Evolutionary conservation across 2,888 invertebrate species (phyloP).

Genomic region (Trichopria drosophilae): DNA sequence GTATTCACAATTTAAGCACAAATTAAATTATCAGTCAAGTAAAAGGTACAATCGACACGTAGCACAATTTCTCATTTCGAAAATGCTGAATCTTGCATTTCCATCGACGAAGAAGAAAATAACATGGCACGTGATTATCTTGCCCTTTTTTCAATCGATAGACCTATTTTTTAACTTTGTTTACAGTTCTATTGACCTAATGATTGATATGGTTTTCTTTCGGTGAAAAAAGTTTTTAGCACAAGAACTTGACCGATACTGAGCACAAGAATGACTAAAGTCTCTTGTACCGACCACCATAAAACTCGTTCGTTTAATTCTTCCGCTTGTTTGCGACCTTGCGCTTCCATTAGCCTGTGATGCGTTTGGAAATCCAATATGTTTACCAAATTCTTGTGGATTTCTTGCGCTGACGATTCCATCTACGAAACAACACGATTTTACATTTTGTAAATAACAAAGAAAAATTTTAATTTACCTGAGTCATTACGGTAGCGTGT

Average conservation of each 20-base stretch:
- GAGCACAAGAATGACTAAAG: conserved; percentile 79
- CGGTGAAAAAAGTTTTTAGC: conserved; percentile 86
- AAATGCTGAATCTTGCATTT: no score
- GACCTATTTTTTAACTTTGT: no score
- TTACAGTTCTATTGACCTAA: no score
- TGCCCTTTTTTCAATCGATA: background rate
- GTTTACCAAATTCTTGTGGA: conserved; percentile 85
- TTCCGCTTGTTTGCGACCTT: conserved; percentile 93
- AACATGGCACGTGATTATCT: no score
- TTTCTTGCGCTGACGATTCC: conserved; percentile 87
- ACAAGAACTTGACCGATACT: conserved; percentile 90
- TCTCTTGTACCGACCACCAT: conserved; percentile 91
- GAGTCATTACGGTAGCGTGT: conserved; percentile 90
- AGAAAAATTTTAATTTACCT: conserved; percentile 62
- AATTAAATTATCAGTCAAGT: no score
- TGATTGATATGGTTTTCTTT: conserved; percentile 47
- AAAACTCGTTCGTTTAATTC: conserved; percentile 93
- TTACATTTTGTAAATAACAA: conserved; percentile 1
- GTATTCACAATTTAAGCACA: no score
- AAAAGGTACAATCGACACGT: no score
- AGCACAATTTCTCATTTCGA: no score
- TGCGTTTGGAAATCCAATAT: conserved; percentile 97
- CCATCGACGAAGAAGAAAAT: no score
- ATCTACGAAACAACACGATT: conserved; percentile 66
- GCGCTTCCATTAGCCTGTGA: conserved; percentile 91